A percentile compares a stretch with the other conserved stretches of the same genome.
Conservation (phyloP, 2,113 vertebrate genomes). For the Merops nubicus region DNA sequence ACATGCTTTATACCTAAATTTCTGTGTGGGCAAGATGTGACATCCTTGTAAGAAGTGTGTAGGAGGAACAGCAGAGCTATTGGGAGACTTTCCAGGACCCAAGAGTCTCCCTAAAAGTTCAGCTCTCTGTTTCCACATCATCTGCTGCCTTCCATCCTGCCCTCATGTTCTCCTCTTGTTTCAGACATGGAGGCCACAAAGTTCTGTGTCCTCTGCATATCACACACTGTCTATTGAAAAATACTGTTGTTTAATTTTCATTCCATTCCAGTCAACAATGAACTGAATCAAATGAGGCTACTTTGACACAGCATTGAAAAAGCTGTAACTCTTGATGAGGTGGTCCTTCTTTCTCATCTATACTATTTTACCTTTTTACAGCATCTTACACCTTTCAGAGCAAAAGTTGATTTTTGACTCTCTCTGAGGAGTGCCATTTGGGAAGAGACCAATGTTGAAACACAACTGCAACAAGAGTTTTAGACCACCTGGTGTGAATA, state of each 20-base stretch:
- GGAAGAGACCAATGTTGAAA: background rate
- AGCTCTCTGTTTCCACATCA: background rate
- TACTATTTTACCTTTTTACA: background rate
- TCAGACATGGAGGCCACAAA: background rate
- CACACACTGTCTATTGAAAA: background rate
- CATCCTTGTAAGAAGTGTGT: background rate
- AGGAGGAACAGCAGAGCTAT: background rate
- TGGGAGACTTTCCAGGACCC: background rate
- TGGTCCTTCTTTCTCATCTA: background rate
- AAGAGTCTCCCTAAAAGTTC: background rate
- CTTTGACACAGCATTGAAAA: background rate
- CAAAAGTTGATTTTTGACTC: background rate
- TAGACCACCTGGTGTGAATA: conserved; percentile 39
- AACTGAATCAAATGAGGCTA: background rate
- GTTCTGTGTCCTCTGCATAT: background rate
- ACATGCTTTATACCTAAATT: background rate
- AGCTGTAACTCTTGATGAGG: background rate
- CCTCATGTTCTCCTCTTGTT: background rate
- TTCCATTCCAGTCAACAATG: background rate
- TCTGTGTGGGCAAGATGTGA: background rate
- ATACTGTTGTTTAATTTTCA: background rate
- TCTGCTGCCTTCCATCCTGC: background rate
- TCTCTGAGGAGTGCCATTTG: background rate
- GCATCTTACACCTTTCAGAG: background rate
- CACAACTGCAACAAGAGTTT: background rate